Conservation (phyloP, 2,797 vertebrate genomes). For the Sandelia bainsii region DNA sequence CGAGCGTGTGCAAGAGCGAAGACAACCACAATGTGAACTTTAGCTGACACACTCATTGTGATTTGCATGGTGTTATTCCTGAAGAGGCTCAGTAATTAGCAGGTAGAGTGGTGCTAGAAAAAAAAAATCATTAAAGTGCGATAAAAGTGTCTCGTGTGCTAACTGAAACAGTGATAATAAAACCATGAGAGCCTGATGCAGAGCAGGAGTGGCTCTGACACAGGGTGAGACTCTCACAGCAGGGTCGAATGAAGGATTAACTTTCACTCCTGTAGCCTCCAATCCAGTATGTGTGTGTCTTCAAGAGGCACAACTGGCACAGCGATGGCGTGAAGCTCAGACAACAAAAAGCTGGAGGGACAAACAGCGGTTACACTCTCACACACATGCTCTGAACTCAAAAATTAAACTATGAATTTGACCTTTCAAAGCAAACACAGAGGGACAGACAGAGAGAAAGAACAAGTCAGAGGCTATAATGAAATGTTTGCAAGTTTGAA, state of each 20-base stretch:
- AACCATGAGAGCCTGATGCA: background rate
- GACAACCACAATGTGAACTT: background rate
- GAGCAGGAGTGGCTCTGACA: constrained; percentile 5
- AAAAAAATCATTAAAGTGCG: too few relatives aligned
- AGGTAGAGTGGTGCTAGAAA: background rate
- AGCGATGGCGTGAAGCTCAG: too few relatives aligned
- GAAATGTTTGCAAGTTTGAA: constrained; percentile 49
- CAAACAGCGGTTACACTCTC: background rate
- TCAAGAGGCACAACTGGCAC: too few relatives aligned
- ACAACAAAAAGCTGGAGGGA: too few relatives aligned
- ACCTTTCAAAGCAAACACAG: constrained; percentile 37
- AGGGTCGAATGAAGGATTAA: background rate
- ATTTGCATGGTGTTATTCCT: background rate
- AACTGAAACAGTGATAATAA: constrained; percentile 33
- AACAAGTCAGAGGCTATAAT: constrained; percentile 6
- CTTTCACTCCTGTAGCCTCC: too few relatives aligned
- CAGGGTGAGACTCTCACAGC: too few relatives aligned
- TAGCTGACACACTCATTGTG: background rate
- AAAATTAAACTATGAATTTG: constrained; percentile 11
- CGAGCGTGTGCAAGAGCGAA: constrained; percentile 7
- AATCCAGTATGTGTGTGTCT: too few relatives aligned
- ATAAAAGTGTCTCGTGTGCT: constrained; percentile 20
- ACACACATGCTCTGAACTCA: background rate
- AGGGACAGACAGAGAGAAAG: background rate
- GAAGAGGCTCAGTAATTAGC: constrained; percentile 49